These are phyloP conservation scores for Anser brachyrhynchus DNA, from an alignment of 2,113 vertebrate species.

Conservation along the genomic window DNA sequence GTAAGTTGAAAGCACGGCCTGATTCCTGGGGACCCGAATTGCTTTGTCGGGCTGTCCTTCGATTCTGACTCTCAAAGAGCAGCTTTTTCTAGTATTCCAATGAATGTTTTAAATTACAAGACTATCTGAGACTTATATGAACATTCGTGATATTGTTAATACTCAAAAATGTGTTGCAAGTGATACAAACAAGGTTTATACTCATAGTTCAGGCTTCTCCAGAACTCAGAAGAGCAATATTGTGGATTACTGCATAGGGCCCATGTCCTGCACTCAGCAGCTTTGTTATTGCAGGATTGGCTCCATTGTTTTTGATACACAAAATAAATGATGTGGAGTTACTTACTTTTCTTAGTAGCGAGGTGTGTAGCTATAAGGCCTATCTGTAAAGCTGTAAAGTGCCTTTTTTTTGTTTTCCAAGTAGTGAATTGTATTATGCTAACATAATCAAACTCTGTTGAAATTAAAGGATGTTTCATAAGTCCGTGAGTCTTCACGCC, in stretches of 20 bases:
- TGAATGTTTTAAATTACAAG: not conserved
- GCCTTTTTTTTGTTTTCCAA: not conserved
- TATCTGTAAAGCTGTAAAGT: not conserved
- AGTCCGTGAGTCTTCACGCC: not conserved
- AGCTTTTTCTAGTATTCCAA: not conserved
- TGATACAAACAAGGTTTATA: not conserved
- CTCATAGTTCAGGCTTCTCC: not conserved
- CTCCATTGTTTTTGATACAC: not conserved
- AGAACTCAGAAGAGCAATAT: not conserved
- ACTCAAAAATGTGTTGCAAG: not conserved
- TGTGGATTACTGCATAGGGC: not conserved
- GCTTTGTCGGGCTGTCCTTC: not conserved
- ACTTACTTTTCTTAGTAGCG: not conserved
- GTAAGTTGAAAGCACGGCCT: not conserved
- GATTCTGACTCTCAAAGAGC: not conserved
- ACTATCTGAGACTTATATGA: not conserved
- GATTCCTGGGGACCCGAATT: not conserved
- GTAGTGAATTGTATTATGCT: not conserved
- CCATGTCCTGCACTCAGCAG: not conserved
- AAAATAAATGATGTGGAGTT: not conserved
- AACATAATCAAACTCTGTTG: not conserved
- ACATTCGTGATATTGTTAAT: not conserved
- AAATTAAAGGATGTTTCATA: not conserved
- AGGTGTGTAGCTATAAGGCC: not conserved
- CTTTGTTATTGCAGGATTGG: not conserved